Conservation (phyloP, 2,113 vertebrate genomes). For the Gopherus evgoodei region DNA sequence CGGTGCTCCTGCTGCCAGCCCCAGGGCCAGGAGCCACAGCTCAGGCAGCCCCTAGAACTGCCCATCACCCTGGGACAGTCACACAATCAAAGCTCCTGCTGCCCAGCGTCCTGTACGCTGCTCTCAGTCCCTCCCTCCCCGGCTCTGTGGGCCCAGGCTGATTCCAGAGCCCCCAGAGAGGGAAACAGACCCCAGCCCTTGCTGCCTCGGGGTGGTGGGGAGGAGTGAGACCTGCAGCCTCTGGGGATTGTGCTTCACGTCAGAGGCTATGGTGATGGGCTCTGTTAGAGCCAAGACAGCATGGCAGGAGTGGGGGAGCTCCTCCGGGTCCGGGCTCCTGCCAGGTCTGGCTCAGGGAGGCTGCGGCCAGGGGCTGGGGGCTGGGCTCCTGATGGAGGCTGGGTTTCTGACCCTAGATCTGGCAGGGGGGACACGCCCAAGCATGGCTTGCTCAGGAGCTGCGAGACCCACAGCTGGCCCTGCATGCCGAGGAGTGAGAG, state of each 20-base stretch:
- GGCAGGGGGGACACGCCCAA: accelerated
- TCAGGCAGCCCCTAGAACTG: not conserved
- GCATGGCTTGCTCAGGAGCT: not conserved
- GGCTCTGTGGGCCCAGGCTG: not conserved
- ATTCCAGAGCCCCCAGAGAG: not conserved
- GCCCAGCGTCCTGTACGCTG: not conserved
- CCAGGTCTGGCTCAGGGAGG: too few species aligned
- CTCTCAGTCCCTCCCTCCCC: not conserved
- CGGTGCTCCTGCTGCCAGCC: not conserved
- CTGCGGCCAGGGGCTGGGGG: not conserved
- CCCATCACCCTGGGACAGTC: not conserved
- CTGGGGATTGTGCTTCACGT: not conserved
- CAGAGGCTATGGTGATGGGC: too few species aligned
- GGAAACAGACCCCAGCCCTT: not conserved
- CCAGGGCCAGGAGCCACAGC: not conserved
- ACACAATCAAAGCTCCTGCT: not conserved
- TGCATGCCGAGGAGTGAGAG: not conserved
- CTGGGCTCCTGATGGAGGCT: not conserved
- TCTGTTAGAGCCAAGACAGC: too few species aligned
- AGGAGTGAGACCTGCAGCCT: not conserved
- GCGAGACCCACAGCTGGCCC: not conserved
- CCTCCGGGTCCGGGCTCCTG: not conserved
- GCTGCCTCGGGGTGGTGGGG: not conserved
- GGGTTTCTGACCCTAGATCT: not conserved
- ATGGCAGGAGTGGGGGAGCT: too few species aligned